Conservation (phyloP, 2,888 invertebrate genomes). For the Sinodicranocentrus sp. region DNA sequence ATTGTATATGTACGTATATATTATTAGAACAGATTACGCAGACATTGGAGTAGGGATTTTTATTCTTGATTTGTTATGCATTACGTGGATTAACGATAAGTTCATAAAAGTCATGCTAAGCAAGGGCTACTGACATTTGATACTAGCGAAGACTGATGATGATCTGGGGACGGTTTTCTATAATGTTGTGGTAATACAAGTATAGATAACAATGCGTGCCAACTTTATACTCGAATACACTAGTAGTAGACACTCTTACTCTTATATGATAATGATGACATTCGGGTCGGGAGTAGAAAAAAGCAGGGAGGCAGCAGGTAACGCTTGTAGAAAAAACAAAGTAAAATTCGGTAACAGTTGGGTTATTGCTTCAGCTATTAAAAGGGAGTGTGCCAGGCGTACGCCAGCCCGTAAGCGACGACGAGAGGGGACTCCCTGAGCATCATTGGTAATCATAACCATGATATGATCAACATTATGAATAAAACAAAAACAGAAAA, state of each 20-base stretch:
- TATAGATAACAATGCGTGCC: background rate
- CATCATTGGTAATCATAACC: conserved; percentile 27
- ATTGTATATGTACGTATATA: no score
- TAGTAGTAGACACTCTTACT: background rate
- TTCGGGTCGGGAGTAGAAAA: background rate
- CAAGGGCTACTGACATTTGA: no score
- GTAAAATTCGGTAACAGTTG: conserved; percentile 51
- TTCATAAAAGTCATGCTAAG: no score
- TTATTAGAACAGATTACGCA: no score
- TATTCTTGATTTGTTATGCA: no score
- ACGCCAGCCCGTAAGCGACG: conserved; percentile 67
- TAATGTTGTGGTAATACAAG: no score
- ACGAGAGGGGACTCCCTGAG: conserved; percentile 25
- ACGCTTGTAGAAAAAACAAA: background rate
- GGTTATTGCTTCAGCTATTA: conserved; percentile 38
- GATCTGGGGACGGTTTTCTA: no score
- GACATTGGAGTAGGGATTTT: no score
- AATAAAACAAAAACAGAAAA: conserved; percentile 6
- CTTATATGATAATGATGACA: background rate
- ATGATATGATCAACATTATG: conserved; percentile 27
- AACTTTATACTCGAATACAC: background rate
- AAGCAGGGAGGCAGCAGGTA: background rate
- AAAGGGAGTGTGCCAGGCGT: conserved; percentile 71
- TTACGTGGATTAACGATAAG: no score
- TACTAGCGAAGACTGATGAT: no score